These are phyloP conservation scores for Cantharis flavilabris DNA, from an alignment of 2,888 invertebrate genomes.

Conservation along the genomic window DNA sequence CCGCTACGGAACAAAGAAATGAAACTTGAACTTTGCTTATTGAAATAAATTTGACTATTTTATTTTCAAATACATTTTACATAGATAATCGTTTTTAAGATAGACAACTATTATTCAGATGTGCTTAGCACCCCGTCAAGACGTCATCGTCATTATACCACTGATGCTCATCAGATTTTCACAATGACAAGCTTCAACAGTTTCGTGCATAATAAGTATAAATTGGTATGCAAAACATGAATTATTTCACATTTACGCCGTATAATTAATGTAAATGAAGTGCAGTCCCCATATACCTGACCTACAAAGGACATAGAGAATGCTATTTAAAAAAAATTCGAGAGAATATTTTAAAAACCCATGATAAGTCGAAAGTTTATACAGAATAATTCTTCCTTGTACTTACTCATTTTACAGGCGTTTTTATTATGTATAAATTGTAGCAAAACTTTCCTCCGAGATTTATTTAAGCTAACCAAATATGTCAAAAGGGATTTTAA, in stretches of 20 bases:
- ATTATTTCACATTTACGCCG: background rate
- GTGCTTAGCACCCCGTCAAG: too few relatives aligned
- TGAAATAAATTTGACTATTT: too few relatives aligned
- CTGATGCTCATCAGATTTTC: background rate
- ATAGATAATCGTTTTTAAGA: too few relatives aligned
- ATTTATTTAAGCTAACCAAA: background rate
- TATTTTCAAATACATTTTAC: too few relatives aligned
- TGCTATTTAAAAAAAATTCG: too few relatives aligned
- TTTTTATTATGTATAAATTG: background rate
- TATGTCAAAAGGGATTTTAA: background rate
- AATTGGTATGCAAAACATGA: background rate
- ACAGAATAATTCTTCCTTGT: background rate
- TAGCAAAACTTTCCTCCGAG: background rate
- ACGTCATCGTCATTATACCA: background rate
- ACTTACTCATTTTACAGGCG: background rate
- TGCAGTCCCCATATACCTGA: background rate
- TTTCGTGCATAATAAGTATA: background rate
- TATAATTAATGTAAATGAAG: background rate
- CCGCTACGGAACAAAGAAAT: too few relatives aligned
- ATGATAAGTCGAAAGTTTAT: background rate
- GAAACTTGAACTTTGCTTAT: too few relatives aligned
- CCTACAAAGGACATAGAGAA: background rate
- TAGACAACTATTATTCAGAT: too few relatives aligned
- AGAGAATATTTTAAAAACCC: background rate
- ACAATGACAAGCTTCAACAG: background rate